Evolutionary conservation across 1,140 invertebrate species (phyloP), one percentile per base, ranked within the genome.

Genomic region (Pseudomyrmex concolor): DNA sequence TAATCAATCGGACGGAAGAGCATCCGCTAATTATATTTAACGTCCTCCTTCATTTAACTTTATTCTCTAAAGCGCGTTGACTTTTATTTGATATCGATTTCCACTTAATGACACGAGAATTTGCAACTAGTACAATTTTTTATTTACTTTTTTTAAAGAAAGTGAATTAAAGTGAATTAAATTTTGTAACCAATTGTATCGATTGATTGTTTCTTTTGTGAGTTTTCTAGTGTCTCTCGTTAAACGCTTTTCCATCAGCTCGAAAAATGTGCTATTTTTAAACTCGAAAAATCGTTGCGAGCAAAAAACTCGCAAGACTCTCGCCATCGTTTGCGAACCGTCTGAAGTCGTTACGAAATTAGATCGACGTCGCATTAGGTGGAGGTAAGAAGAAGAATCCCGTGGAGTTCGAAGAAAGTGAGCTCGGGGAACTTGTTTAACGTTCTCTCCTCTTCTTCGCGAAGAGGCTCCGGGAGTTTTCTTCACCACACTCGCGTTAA

Each of bases 1-100:
- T 86, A 78, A 84, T 88, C 76, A 85, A 55, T 50, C 48, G 59
- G 54, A 72, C n/a, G 63, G 59, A 4, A 70, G 19, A 34, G 51
- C 48, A 2, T 70, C 17, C 17, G 73, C 22, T 66, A 9, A 19
- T 57, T 62, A 1, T 15, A 22, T 45, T 86, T 85, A 70, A 63
- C 12, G 50, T 63, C 25, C 22, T 66, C 34, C 45, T 13, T 15
- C 50, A 15, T 63, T 71, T 12, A 13, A 34, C 34, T 34, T 34
- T 34, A 34, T 34, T 34, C 5, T 34, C 34, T 5, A 34, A 34
- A 34, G 2, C 74, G 13, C 7, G 13, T 12, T 48, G 15, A 55
- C 43, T 55, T 57, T 50, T 54, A 22, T 51, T 64, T 67, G 13
- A 0, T 74, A 48, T 50, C 25, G 25, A 71, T 71, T 70, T 22